Base-by-base conservation (phyloP, 2,113 vertebrate species). In the Hemicordylus capensis region DNA sequence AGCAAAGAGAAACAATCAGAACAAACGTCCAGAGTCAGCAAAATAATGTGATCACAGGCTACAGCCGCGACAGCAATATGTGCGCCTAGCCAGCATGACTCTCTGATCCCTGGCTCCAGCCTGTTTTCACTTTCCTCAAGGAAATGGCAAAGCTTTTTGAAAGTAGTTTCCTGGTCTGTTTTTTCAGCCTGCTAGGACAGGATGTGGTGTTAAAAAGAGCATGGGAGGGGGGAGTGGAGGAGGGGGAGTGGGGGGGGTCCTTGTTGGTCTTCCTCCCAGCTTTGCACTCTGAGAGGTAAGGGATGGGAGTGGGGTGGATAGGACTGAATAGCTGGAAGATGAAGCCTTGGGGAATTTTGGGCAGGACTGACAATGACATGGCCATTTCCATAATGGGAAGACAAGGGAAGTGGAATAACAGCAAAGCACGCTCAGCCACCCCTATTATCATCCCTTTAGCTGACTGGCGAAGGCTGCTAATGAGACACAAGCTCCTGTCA, bases 301-400 rank as follows among this genome's bases (percentile, higher is more conserved):
- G 39, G 63, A 34, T 2, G 5, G 22, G 51, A 26, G 3, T 34
- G 31, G 3, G 22, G 10, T 63, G 20, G 69, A 1, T 1, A 10
- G 14, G n/a, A 11, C n/a, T 15, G 89, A 89, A 91, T 86, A 76
- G 92, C 87, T 90, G 93, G 95, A 93, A 96, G 95, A 96, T 91
- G 90, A 95, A 96, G 95, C 93, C 93, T 95, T 95, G 93, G 94
- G 94, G 96, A 96, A 96, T 96, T 95, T 95, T 96, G 95, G 94
- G 91, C 96, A 94, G 94, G 63, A 90, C 85, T 95, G 94, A 87
- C 90, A 79, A 84, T 83, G 67, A 80, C 14, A 94, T 94, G 87
- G 90, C 89, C 95, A 95, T 87, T 91, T 94, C 80, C 78, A 46
- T 76, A 87, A 87, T n/a, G 63, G 61, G 42, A 61, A 85, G 51